Conservation (phyloP, 2,888 invertebrate genomes). For the Teinopalpus imperialis region DNA sequence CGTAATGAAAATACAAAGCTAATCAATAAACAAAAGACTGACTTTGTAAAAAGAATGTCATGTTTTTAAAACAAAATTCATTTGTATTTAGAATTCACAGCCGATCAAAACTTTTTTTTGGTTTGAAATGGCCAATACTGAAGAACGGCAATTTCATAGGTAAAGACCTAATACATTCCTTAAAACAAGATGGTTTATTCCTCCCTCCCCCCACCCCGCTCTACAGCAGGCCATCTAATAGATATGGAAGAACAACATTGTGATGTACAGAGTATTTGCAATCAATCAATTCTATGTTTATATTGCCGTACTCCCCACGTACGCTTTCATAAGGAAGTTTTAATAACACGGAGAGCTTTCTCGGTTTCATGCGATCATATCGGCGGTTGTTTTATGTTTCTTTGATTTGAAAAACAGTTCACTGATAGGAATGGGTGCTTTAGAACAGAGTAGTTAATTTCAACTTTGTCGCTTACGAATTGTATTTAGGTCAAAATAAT, state of each 20-base stretch:
- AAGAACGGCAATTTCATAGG: too few relatives aligned
- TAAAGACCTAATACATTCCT: slow-evolving; percentile 48
- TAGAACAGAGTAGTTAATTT: neutral
- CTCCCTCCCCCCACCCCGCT: slow-evolving; percentile 7
- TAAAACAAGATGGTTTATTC: slow-evolving; percentile 25
- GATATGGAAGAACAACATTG: slow-evolving; percentile 20
- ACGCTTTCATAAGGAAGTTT: slow-evolving; percentile 17
- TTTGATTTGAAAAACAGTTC: slow-evolving; percentile 5
- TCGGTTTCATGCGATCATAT: slow-evolving; percentile 4
- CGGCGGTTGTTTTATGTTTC: slow-evolving; percentile 7
- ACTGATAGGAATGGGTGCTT: neutral
- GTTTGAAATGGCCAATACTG: too few relatives aligned
- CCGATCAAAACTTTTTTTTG: too few relatives aligned
- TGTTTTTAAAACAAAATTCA: too few relatives aligned
- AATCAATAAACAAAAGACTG: too few relatives aligned
- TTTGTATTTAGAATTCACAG: too few relatives aligned
- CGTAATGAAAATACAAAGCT: too few relatives aligned
- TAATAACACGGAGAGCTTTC: slow-evolving; percentile 17
- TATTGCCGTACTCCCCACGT: slow-evolving; percentile 6
- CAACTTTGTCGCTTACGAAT: too few relatives aligned
- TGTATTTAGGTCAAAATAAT: too few relatives aligned
- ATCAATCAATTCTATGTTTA: slow-evolving; percentile 21
- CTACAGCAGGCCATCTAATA: slow-evolving; percentile 8
- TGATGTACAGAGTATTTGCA: slow-evolving; percentile 12
- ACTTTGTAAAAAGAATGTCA: too few relatives aligned